Base-by-base conservation (phyloP, 2,888 invertebrate genomes). In the Andricus quercusramuli region DNA sequence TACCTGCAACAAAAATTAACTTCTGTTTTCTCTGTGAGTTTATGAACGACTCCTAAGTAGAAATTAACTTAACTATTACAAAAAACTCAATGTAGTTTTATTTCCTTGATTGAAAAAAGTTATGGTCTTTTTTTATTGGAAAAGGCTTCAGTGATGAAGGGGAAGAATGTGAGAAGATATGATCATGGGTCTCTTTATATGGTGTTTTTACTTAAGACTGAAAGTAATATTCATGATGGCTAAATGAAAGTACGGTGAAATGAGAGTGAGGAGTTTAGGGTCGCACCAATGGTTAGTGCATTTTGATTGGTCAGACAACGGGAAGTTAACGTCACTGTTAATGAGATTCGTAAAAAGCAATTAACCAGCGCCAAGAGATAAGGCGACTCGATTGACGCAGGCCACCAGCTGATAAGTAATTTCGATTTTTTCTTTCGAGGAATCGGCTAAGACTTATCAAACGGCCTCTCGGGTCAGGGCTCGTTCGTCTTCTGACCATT, bases 241-340 rank as follows among this genome's bases (percentile, higher is more conserved):
- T 56, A 74, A 74, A 56, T 74, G 51, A 74, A 74, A 70, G 68
- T 22, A 15, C 6, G 68, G n/a, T 13, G 25, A 44, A 44, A 68
- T 68, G 68, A 68, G 22, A 68, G 70, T n/a, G 62, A 62, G 62
- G 15, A 32, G 70, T 74, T 74, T 29, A 74, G 51, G 70, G 47
- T 74, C 70, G 70, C 47, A 32, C 20, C 17, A 74, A 70, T 74
- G 70, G 29, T 56, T 56, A 51, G 51, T 20, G 70, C 20, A 74
- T 51, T 74, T 51, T 82, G 80, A 70, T 79, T 80, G 56, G 65
- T 79, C 79, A 76, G 70, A 74, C 44, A 29, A 67, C 66, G 51
- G 77, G 77, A 51, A 77, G 74, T 65, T 82, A 77, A 78, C 81
- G 81, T 84, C 84, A 82, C 78, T 47, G 74, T 37, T 66, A 76